Conservation (phyloP, 1,140 invertebrate species). For the Drosophila sp. region DNA sequence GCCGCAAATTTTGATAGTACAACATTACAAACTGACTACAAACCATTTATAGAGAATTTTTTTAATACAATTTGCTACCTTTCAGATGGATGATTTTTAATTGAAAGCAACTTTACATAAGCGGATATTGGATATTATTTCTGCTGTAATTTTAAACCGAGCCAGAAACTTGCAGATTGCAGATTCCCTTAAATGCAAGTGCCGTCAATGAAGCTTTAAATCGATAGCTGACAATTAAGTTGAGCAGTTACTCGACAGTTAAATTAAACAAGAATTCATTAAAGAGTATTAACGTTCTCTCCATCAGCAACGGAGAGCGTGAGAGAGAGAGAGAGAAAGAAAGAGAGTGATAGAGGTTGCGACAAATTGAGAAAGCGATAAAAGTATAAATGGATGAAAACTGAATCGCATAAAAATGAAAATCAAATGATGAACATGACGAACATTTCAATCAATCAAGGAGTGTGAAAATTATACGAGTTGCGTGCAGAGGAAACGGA, state of each 20-base stretch:
- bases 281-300: slow-evolving; percentile 39
- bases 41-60: background rate
- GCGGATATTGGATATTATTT: slow-evolving; percentile 16
- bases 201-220: slow-evolving; percentile 39
- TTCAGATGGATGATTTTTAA: slow-evolving; percentile 16
- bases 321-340: background rate
- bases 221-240: slow-evolving; percentile 63
- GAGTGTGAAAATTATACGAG: slow-evolving; percentile 74
- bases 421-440: slow-evolving; percentile 44
- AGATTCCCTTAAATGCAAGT: slow-evolving; percentile 2
- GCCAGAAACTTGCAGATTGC: slow-evolving; percentile 2
- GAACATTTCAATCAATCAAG: slow-evolving; percentile 71
- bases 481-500: slow-evolving; percentile 72
- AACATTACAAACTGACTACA: background rate
- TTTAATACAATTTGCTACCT: background rate
- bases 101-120: slow-evolving; percentile 14
- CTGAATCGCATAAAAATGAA: slow-evolving; percentile 29
- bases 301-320: background rate
- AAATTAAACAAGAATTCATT: slow-evolving; percentile 44
- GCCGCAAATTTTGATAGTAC: slow-evolving; percentile 12
- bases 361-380: too few species aligned
- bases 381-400: background rate
- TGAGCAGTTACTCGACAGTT: slow-evolving; percentile 29
- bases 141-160: background rate
- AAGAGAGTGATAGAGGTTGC: too few species aligned